phyloP scores from a whole-genome alignment of 2,113 vertebrate genomes.

The Phoxinus phoxinus region DNA sequence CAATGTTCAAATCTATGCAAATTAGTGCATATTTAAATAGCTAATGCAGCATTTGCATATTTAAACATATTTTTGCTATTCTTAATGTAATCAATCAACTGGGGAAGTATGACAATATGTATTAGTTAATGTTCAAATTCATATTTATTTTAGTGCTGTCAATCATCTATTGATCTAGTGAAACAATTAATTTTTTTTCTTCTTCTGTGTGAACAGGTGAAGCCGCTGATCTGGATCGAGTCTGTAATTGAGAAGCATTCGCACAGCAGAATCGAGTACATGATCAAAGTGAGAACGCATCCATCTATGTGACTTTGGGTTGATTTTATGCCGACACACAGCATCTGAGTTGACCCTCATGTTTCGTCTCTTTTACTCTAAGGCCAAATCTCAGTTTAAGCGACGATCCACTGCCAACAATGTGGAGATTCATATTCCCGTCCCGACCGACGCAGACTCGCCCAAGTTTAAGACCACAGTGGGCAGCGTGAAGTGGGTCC shows the following conservation, averaged over 20 bases:
- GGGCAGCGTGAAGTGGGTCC: slow-evolving; percentile 98
- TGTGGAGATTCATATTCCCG: slow-evolving; percentile 98
- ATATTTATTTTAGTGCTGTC: too few species aligned
- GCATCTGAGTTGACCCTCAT: background rate
- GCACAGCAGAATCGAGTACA: slow-evolving; percentile 98
- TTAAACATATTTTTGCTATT: too few species aligned
- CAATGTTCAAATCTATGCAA: too few species aligned
- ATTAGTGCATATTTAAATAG: too few species aligned
- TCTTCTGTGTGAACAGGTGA: slow-evolving; percentile 79
- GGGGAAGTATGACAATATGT: too few species aligned
- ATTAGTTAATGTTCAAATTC: too few species aligned
- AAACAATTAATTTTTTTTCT: too few species aligned
- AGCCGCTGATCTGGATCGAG: slow-evolving; percentile 98
- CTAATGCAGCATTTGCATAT: too few species aligned
- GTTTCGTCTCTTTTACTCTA: background rate
- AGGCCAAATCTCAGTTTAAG: slow-evolving; percentile 99
- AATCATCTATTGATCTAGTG: too few species aligned
- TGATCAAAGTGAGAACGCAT: slow-evolving; percentile 88
- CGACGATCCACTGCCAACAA: slow-evolving; percentile 97
- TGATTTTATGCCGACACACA: background rate
- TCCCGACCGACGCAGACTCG: slow-evolving; percentile 95
- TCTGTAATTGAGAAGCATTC: slow-evolving; percentile 98
- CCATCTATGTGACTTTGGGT: too few species aligned
- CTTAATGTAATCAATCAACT: too few species aligned
- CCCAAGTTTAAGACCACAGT: slow-evolving; percentile 99